Evolutionary conservation across 2,113 vertebrate genomes (phyloP), one percentile per base, ranked within the genome.

Genomic region (Syngnathus scovelli): DNA sequence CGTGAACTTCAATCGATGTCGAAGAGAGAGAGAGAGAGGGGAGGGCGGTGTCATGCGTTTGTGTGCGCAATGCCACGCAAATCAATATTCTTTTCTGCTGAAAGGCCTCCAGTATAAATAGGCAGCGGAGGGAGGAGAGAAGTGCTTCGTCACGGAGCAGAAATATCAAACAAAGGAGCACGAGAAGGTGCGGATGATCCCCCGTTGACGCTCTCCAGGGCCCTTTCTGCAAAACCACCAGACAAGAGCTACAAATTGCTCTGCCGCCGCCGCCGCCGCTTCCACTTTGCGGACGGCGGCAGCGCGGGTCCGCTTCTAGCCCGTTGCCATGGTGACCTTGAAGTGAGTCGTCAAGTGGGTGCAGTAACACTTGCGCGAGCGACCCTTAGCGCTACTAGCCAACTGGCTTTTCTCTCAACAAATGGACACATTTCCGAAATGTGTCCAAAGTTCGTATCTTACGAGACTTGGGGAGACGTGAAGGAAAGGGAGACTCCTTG

Each of bases 1-100:
- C 73, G 65, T 71, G 54, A 73, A 69, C 62, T 71, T 75, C 70
- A 78, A 44, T 79, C 33, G 10, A 43, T 36, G 67, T 27, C 68
- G 69, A 36, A 33, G 27, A 19, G 11, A 6, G 38, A 12, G 21
- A 13, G 61, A 44, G 21, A n/a, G 39, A 27, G 21, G 39, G 41
- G 41, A 43, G 9, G 49, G 19, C 3, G 46, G 4, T 41, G 38
- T 48, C 61, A 59, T 66, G 52, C 16, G 16, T 44, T 71, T 51
- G 63, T 67, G 19, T n/a, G 58, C 64, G 19, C 64, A 71, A 36
- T 4, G 23, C 59, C 43, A 54, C 36, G 21, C 71, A 65, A 70
- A 75, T 82, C 72, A 0, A 75, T 71, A 62, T 39, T n/a, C 7
- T 0, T 11, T 41, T 76, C 69, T 49, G 4, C 12, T 69, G 65